A percentile compares a stretch with the other conserved stretches of the same genome.
Conservation (phyloP, 2,113 vertebrate genomes). For the Rhinogobius similis region DNA sequence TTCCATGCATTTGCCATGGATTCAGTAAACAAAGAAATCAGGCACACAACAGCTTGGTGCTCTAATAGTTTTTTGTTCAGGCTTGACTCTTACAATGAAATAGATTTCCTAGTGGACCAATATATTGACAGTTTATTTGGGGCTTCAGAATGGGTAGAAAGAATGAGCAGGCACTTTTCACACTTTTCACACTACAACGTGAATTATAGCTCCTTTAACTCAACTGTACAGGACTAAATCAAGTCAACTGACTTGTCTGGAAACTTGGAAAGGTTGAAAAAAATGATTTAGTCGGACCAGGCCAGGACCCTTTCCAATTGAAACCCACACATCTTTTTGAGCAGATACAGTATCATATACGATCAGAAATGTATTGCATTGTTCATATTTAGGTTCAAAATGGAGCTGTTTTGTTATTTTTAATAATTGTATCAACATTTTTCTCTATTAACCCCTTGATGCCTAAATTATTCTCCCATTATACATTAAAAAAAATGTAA, state of each 20-base stretch:
- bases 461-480: no score
- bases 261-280: not conserved
- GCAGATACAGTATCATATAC: no score
- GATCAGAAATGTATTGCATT: not conserved
- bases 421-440: no score
- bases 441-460: no score
- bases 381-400: no score
- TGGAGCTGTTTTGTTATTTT: no score
- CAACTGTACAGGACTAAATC: not conserved
- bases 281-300: not conserved
- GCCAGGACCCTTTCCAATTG: not conserved
- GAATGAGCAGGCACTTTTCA: not conserved
- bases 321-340: not conserved
- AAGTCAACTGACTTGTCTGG: not conserved
- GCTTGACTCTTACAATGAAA: not conserved
- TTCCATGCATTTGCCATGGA: not conserved
- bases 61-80: not conserved
- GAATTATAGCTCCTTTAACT: not conserved
- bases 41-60: not conserved
- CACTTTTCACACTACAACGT: not conserved
- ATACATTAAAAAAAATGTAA: no score
- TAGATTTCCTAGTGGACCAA: not conserved
- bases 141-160: not conserved
- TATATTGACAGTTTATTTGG: not conserved
- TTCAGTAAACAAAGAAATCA: constrained; percentile 1